Conservation (phyloP, 2,113 vertebrate genomes). For the Turdus rufiventris region DNA sequence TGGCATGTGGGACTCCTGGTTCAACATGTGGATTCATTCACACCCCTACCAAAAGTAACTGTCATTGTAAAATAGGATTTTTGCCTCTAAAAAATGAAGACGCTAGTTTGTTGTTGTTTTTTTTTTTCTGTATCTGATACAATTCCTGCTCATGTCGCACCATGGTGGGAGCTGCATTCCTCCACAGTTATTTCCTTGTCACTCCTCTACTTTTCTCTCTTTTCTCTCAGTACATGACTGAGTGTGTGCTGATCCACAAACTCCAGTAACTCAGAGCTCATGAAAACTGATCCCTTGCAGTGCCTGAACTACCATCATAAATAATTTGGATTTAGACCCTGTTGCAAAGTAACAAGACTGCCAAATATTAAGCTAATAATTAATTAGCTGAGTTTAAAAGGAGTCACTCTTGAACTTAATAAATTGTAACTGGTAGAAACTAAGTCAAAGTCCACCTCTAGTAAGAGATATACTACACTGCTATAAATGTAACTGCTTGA, state of each 20-base stretch:
- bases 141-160: not conserved
- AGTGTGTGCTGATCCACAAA: not conserved
- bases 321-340: not conserved
- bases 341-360: not conserved
- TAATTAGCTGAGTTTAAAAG: not conserved
- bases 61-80: not conserved
- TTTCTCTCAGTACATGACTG: not conserved
- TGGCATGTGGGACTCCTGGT: not conserved
- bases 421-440: not conserved
- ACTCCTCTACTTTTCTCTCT: not conserved
- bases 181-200: not conserved
- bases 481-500: not conserved
- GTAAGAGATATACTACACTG: not conserved
- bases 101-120: not conserved
- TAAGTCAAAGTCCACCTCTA: not conserved
- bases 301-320: not conserved
- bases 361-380: not conserved
- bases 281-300: not conserved
- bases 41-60: not conserved
- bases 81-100: not conserved
- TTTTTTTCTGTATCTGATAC: not conserved
- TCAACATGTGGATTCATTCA: not conserved
- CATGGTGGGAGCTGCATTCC: not conserved
- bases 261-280: not conserved
- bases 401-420: not conserved